Conservation (phyloP, 2,113 vertebrate genomes). For the Toxotes jaculatrix region DNA sequence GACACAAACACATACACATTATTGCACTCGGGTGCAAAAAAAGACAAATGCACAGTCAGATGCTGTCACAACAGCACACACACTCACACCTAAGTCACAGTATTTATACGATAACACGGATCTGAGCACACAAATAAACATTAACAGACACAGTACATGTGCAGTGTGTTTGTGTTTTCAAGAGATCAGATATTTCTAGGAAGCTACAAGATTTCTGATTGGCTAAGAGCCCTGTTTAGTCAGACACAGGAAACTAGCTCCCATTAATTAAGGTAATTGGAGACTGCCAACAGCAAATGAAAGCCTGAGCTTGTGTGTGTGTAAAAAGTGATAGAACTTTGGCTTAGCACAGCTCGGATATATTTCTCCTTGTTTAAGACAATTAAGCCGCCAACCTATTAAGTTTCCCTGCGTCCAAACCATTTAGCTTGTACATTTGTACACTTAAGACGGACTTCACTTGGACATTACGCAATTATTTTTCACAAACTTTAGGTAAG, state of each 20-base stretch:
- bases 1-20: not conserved
- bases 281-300: conserved; percentile 32
- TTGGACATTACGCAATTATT: not conserved
- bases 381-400: conserved; percentile 6
- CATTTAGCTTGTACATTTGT: not conserved
- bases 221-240: conserved; percentile 9
- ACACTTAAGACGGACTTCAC: not conserved
- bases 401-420: conserved; percentile 15
- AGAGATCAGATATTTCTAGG: conserved; percentile 28
- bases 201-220: conserved; percentile 35
- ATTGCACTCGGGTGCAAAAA: not conserved
- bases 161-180: not conserved
- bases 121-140: not conserved
- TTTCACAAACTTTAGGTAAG: not conserved
- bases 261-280: conserved; percentile 52
- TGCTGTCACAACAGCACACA: conserved; percentile 40
- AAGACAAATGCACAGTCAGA: conserved; percentile 5
- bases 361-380: conserved; percentile 11
- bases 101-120: not conserved
- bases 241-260: conserved; percentile 41
- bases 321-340: conserved; percentile 26
- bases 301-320: conserved; percentile 19
- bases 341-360: not conserved
- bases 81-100: conserved; percentile 15
- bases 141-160: not conserved